Evolutionary conservation across 2,888 invertebrate species (phyloP).

Genomic region (Taenaris catops): DNA sequence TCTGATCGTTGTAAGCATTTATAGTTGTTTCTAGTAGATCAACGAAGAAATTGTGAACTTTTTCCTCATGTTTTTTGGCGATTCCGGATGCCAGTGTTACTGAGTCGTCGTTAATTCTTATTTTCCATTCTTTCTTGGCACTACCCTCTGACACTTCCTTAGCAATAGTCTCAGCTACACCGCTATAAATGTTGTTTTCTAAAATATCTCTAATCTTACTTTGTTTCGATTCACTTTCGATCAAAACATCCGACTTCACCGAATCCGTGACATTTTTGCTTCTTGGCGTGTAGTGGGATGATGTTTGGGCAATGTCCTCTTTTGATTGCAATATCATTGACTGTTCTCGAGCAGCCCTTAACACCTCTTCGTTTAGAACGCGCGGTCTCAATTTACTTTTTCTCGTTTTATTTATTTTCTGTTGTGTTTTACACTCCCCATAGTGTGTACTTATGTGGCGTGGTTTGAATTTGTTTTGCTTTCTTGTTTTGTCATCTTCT

Average conservation of each 20-base stretch:
- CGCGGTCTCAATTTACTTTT: constrained; percentile 24
- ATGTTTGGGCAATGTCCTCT: constrained; percentile 37
- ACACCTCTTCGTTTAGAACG: constrained; percentile 28
- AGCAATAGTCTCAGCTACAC: constrained; percentile 22
- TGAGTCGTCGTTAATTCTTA: constrained; percentile 30
- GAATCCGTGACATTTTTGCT: constrained; percentile 15
- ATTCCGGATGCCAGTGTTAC: constrained; percentile 29
- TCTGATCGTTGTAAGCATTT: constrained; percentile 37
- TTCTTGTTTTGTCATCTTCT: constrained; percentile 4
- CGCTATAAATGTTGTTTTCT: constrained; percentile 17
- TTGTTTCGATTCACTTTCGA: constrained; percentile 7
- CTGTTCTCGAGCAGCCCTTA: constrained; percentile 28
- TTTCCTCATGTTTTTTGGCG: constrained; percentile 31
- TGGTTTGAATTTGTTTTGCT: constrained; percentile 14
- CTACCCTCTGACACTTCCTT: constrained; percentile 30
- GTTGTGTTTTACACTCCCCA: constrained; percentile 8
- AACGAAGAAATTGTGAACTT: constrained; percentile 50
- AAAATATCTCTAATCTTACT: constrained; percentile 14
- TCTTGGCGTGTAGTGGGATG: constrained; percentile 38
- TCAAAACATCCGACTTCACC: constrained; percentile 1
- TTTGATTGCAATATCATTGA: constrained; percentile 39
- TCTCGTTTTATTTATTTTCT: constrained; percentile 19
- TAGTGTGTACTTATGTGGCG: constrained; percentile 3
- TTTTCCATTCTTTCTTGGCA: constrained; percentile 24
- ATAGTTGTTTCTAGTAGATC: constrained; percentile 50